Evolutionary conservation across 2,113 vertebrate species (phyloP).

Genomic region (Pseudopipra pipra): DNA sequence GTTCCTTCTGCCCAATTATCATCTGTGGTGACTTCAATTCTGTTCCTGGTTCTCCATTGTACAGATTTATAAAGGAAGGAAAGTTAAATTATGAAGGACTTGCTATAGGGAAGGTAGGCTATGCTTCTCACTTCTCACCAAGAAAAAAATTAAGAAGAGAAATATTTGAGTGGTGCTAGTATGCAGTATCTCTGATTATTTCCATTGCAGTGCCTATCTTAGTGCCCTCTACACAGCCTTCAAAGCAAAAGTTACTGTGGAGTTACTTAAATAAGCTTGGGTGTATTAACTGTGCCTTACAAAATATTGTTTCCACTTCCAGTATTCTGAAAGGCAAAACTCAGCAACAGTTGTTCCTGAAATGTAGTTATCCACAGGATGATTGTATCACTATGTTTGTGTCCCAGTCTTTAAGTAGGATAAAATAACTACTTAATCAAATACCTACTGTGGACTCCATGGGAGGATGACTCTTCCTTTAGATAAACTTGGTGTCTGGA

Average conservation of each 20-base stretch:
- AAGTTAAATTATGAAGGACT: constrained; percentile 86
- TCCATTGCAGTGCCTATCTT: neutral
- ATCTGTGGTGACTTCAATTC: constrained; percentile 97
- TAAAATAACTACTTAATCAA: neutral
- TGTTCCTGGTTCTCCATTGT: constrained; percentile 89
- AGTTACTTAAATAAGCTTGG: neutral
- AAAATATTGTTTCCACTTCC: neutral
- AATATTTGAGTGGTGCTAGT: neutral
- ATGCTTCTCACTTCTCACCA: neutral
- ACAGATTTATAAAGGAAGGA: constrained; percentile 88
- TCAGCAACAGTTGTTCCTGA: neutral
- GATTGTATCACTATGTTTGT: neutral
- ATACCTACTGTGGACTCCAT: neutral
- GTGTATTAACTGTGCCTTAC: neutral
- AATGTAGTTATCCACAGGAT: neutral
- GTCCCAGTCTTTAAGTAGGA: neutral
- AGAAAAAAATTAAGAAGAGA: neutral
- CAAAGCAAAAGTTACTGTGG: neutral
- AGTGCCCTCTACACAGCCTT: neutral
- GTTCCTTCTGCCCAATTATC: constrained; percentile 80
- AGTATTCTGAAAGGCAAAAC: neutral
- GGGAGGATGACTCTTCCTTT: neutral
- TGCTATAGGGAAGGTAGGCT: constrained; percentile 85
- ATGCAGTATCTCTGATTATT: neutral
- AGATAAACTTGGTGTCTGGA: neutral